These are phyloP conservation scores for Cavia porcellus DNA, from an alignment of 2,113 vertebrate species.

Conservation along the genomic window DNA sequence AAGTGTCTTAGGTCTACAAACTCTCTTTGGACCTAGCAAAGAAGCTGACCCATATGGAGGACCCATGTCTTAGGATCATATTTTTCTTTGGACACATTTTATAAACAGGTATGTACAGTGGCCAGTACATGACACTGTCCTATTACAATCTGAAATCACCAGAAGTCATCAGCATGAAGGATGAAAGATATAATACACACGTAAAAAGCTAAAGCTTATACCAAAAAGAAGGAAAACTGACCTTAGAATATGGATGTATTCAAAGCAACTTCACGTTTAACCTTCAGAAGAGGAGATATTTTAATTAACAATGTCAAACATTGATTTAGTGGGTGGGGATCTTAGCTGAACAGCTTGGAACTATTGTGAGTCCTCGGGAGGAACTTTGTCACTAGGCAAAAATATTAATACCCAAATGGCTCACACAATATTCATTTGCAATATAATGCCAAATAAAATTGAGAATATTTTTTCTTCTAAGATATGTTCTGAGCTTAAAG, in stretches of 20 bases:
- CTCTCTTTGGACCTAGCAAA: neutral
- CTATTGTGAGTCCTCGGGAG: constrained; percentile 1
- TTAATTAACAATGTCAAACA: constrained; percentile 63
- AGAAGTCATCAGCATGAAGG: neutral
- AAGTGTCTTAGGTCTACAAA: neutral
- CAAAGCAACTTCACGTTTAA: constrained; percentile 41
- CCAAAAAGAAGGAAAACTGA: neutral
- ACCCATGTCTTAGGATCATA: neutral
- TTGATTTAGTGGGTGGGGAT: constrained; percentile 45
- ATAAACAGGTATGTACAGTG: neutral
- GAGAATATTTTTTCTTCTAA: constrained; percentile 32
- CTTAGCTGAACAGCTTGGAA: constrained; percentile 51
- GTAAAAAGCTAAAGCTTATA: neutral
- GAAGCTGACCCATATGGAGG: neutral
- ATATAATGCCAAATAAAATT: constrained; percentile 45
- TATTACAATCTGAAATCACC: neutral
- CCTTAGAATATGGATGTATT: neutral
- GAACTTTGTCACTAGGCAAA: neutral
- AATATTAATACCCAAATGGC: constrained; percentile 48
- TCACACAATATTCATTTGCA: constrained; percentile 14
- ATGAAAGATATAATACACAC: neutral
- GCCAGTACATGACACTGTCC: constrained; percentile 13
- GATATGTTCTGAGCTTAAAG: constrained; percentile 43
- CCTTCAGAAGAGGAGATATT: constrained; percentile 47
- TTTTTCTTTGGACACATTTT: constrained; percentile 38